Evolutionary conservation across 2,888 invertebrate species (phyloP).

Genomic region (Eupsilia transversa): DNA sequence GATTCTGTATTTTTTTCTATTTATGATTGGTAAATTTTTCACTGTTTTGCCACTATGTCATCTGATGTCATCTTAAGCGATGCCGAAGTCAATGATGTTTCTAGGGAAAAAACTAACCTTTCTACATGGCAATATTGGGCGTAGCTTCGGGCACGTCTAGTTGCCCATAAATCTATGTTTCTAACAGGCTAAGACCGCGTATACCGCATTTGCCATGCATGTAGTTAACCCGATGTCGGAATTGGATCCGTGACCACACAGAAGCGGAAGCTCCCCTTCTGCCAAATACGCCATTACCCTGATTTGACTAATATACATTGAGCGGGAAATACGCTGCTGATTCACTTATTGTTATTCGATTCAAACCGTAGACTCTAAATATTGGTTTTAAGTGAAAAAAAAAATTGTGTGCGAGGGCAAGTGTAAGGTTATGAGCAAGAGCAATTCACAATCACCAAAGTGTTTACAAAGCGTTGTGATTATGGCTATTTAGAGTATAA

Average conservation of each 20-base stretch:
- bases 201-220: slow-evolving; percentile 22
- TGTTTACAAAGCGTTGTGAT: neutral
- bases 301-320: too few relatives aligned
- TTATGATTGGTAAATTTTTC: neutral
- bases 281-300: slow-evolving; percentile 30
- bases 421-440: slow-evolving; percentile 1
- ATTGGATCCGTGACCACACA: slow-evolving; percentile 21
- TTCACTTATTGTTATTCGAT: slow-evolving; percentile 34
- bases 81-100: neutral
- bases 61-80: neutral
- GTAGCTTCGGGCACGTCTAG: neutral
- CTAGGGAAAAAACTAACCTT: neutral
- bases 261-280: slow-evolving; percentile 24
- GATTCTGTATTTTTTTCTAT: neutral
- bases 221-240: slow-evolving; percentile 14
- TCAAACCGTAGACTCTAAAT: neutral
- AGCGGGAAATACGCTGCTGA: slow-evolving; percentile 18
- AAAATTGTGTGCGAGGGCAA: slow-evolving; percentile 3
- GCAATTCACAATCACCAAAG: neutral
- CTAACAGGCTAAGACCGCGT: slow-evolving; percentile 1
- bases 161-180: slow-evolving; percentile 5
- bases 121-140: neutral
- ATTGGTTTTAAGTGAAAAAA: slow-evolving; percentile 23
- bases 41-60: neutral
- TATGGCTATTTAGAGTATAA: too few relatives aligned